These are phyloP conservation scores for Noctua pronuba DNA, from an alignment of 2,888 invertebrate species.

Conservation along the genomic window DNA sequence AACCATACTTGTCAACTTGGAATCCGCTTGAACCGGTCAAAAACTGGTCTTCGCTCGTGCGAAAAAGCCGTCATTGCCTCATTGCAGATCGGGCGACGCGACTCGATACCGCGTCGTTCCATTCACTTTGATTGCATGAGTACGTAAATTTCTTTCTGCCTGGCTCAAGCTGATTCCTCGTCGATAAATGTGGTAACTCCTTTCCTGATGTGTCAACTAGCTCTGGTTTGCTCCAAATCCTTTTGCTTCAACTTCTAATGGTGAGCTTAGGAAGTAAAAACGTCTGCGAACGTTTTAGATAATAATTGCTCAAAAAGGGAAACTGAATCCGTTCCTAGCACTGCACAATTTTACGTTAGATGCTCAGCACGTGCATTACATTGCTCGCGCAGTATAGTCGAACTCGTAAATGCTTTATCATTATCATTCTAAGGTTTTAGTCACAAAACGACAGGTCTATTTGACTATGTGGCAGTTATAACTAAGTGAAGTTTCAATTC, in stretches of 20 bases:
- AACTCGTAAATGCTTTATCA: neutral
- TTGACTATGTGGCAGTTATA: neutral
- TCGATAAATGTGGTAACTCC: neutral
- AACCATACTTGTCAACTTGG: neutral
- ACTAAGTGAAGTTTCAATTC: neutral
- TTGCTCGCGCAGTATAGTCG: slow-evolving; percentile 50
- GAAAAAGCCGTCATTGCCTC: neutral
- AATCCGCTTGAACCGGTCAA: neutral
- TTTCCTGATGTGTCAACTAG: neutral
- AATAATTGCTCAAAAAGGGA: slow-evolving; percentile 82
- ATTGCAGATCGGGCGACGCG: neutral
- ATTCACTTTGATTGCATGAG: neutral
- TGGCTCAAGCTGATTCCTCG: neutral
- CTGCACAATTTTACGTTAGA: slow-evolving; percentile 76
- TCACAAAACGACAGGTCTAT: neutral
- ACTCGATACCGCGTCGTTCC: neutral
- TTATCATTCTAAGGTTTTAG: neutral
- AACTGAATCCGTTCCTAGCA: slow-evolving; percentile 80
- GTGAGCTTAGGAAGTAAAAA: slow-evolving; percentile 25
- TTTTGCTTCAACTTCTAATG: slow-evolving; percentile 36
- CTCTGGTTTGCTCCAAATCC: slow-evolving; percentile 28
- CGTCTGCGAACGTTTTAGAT: slow-evolving; percentile 45
- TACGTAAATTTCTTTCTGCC: neutral
- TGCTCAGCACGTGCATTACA: slow-evolving; percentile 55
- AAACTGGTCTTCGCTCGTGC: too few relatives aligned